These are phyloP conservation scores for Onychostoma macrolepis DNA, from an alignment of 2,113 vertebrate species.

Conservation along the genomic window DNA sequence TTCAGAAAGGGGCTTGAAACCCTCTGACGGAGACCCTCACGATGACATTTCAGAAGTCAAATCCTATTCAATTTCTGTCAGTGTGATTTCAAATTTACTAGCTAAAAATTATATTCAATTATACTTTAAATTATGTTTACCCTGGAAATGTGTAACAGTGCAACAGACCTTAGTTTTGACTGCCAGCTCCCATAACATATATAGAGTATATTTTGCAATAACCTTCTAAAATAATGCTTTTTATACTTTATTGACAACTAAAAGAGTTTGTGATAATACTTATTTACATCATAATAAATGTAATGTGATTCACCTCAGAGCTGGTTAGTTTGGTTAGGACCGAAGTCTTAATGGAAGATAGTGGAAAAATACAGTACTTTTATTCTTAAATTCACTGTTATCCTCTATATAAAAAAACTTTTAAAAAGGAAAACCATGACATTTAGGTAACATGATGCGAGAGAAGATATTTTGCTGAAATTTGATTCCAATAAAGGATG, in stretches of 20 bases:
- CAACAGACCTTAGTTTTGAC: background rate
- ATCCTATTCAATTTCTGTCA: background rate
- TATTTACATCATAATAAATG: background rate
- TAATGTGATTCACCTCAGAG: background rate
- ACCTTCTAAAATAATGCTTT: background rate
- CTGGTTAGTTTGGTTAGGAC: background rate
- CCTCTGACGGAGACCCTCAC: background rate
- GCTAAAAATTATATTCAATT: background rate
- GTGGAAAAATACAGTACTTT: background rate
- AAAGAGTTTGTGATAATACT: background rate
- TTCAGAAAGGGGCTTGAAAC: conserved; percentile 9
- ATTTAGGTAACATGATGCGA: background rate
- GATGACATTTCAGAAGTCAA: background rate
- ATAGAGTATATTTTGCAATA: background rate
- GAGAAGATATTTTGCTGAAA: background rate
- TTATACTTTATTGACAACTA: background rate
- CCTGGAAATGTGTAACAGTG: background rate
- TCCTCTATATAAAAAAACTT: background rate
- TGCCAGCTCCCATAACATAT: background rate
- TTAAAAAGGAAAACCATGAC: background rate
- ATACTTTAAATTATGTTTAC: background rate
- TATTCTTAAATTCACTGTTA: background rate
- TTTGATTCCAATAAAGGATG: background rate
- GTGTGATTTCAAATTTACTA: background rate
- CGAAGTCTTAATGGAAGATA: background rate